phyloP scores from a whole-genome alignment of 1,140 invertebrate species.

The Ips typographus region DNA sequence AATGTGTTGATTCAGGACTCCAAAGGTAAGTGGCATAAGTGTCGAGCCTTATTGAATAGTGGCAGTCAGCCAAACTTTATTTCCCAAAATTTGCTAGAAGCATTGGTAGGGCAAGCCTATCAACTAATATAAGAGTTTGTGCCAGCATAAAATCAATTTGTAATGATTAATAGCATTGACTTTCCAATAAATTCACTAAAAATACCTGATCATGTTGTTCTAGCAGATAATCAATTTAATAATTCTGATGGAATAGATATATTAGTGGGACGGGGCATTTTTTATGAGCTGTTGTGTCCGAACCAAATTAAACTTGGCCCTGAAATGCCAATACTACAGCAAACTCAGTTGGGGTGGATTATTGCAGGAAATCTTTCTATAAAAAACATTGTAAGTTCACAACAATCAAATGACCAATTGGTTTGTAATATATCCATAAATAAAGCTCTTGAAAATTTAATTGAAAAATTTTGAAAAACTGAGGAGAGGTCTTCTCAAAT shows the following conservation, averaged over 20 bases:
- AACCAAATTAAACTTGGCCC: slow-evolving; percentile 5
- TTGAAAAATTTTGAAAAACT: slow-evolving; percentile 16
- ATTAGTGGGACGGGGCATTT: slow-evolving; percentile 10
- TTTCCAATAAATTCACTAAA: background rate
- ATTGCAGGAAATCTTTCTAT: slow-evolving; percentile 1
- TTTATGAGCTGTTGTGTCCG: slow-evolving; percentile 16
- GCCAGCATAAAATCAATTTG: too few relatives aligned
- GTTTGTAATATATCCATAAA: slow-evolving; percentile 18
- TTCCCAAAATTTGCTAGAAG: background rate
- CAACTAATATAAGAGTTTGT: too few relatives aligned
- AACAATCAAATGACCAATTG: slow-evolving; percentile 3
- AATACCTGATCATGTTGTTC: slow-evolving; percentile 14
- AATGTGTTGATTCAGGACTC: slow-evolving; percentile 7
- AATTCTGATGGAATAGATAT: slow-evolving; percentile 17
- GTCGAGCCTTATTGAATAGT: slow-evolving; percentile 1
- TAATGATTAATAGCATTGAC: too few relatives aligned
- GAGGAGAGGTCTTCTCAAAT: slow-evolving; percentile 5
- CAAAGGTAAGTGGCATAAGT: slow-evolving; percentile 3
- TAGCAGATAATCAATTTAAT: slow-evolving; percentile 18
- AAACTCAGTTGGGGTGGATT: slow-evolving; percentile 25
- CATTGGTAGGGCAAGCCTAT: too few relatives aligned
- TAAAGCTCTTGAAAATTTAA: background rate
- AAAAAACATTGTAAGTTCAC: background rate
- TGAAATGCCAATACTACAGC: background rate
- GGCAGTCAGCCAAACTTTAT: background rate